Evolutionary conservation across 2,888 invertebrate genomes (phyloP), one percentile per base, ranked within the genome.

Genomic region (Lutraria lutraria): DNA sequence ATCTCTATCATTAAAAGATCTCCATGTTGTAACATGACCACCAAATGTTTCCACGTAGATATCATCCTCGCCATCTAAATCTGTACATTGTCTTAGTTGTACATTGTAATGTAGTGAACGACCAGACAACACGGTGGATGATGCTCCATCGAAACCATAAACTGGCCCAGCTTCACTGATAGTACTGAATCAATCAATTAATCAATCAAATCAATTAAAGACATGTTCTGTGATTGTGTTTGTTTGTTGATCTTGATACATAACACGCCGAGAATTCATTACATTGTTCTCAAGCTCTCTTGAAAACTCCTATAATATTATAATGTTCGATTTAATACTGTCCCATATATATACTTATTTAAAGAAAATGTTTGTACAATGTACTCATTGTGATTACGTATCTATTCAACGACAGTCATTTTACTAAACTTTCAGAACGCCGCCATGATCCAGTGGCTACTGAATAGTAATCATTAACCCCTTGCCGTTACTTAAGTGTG

Each of bases 11-110:
- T 91, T 91, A 63, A 88, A 88, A 21, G 87, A 29, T 34, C 88
- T 81, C 88, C 88, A 91, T 83, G 85, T 88, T 86, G 82, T 72
- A 81, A 88, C 90, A 63, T 89, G 91, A 81, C 91, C 88, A 13
- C 91, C 91, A 54, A 91, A 91, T 0, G 88, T 85, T 8, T 89
- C 87, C 6, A 68, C 85, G 34, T 88, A 85, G 31, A 87, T 87
- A 10, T 85, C 85, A 31, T 82, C 68, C 15, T 25, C 68, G 19
- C 89, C 89, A 60, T 81, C 34, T 10, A 85, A 15, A 13, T 68
- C 60, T n/a, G 68, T n/a, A 43, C 91, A 91, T 21, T 87, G 63
- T 8, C 80, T 54, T 12, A 91, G 63, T 2, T 86, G 80, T n/a
- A 91, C 76, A 43, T 29, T 63, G 63, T 89, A 91, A 60, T 91